Evolutionary conservation across 2,888 invertebrate genomes (phyloP).

Genomic region (Rhaphigaster nebulosa): DNA sequence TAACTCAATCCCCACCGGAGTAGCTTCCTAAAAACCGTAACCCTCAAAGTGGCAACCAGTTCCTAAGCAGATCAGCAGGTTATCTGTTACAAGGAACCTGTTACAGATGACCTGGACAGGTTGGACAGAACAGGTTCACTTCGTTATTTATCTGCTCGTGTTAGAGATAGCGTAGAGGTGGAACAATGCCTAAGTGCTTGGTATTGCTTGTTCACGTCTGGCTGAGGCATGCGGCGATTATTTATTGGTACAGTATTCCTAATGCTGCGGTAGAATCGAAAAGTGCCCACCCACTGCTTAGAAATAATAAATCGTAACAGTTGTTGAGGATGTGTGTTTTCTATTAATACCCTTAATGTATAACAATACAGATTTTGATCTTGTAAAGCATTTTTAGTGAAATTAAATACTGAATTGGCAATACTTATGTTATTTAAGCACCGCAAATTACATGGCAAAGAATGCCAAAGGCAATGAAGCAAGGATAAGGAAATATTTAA

Average conservation of each 20-base stretch:
- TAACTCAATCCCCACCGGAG: neutral
- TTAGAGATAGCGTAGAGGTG: neutral
- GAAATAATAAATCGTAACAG: neutral
- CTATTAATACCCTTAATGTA: no score
- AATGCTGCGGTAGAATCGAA: neutral
- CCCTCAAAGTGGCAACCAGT: neutral
- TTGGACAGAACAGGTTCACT: neutral
- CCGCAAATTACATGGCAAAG: neutral
- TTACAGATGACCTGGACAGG: neutral
- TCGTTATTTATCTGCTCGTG: neutral
- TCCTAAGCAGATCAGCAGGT: neutral
- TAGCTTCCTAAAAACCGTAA: neutral
- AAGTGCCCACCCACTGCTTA: neutral
- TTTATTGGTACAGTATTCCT: neutral
- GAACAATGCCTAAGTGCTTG: neutral
- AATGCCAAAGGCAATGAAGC: neutral
- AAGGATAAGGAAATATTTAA: no score
- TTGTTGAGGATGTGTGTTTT: neutral
- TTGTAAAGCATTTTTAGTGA: no score
- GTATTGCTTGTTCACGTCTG: neutral
- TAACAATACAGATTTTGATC: no score
- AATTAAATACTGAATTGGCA: no score
- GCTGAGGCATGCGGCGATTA: neutral
- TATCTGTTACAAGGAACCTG: conserved; percentile 14
- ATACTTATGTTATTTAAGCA: neutral